These are phyloP conservation scores for Caenorhabditis imperialis DNA, from an alignment of 2,888 invertebrate species.

Conservation along the genomic window DNA sequence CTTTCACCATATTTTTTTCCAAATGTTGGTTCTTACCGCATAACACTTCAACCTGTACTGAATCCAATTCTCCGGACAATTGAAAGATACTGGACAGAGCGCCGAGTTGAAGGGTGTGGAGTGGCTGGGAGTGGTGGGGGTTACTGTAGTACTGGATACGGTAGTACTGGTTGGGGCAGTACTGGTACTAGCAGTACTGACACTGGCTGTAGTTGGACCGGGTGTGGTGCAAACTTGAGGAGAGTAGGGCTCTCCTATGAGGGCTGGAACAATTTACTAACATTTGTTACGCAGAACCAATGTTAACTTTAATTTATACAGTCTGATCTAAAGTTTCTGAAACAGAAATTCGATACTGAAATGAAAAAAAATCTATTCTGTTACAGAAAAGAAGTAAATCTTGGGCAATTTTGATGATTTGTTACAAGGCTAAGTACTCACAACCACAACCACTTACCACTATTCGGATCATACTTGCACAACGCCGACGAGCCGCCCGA, in stretches of 20 bases:
- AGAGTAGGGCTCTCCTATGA: slow-evolving; percentile 14
- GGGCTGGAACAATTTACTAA: background rate
- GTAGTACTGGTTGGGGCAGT: background rate
- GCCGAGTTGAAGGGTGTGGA: background rate
- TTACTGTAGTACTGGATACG: no score
- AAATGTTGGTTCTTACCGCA: no score
- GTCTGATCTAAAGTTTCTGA: no score
- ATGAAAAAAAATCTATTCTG: no score
- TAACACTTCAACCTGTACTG: slow-evolving; percentile 9
- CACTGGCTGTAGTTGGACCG: slow-evolving; percentile 2
- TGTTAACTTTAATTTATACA: no score
- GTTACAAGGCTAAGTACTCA: no score
- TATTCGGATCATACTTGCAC: slow-evolving; percentile 33
- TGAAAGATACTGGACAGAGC: background rate
- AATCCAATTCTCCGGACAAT: slow-evolving; percentile 15
- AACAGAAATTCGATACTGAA: no score
- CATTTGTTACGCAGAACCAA: background rate
- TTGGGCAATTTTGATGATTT: no score
- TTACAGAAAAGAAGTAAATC: background rate
- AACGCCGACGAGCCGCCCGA: slow-evolving; percentile 15
- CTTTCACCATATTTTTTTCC: no score
- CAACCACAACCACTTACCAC: background rate
- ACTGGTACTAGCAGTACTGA: background rate
- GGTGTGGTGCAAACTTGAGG: slow-evolving; percentile 18
- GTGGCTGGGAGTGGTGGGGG: slow-evolving; percentile 1